Percentiles rank a stretch among this genome's conserved stretches.
phyloP scores from a whole-genome alignment of 2,888 invertebrate genomes.

The Schrankia costaestrigalis region DNA sequence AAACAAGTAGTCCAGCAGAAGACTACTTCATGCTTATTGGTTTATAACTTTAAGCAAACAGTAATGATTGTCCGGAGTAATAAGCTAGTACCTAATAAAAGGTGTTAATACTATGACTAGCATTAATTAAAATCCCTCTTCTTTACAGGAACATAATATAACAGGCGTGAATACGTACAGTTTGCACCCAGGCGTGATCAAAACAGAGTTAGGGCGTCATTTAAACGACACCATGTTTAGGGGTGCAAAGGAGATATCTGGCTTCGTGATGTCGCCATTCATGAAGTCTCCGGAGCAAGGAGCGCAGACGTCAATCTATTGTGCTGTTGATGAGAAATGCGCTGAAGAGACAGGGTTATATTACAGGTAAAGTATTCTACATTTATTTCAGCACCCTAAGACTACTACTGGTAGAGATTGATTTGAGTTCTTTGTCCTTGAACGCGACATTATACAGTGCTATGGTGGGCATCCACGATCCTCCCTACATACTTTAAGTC shows the following conservation, averaged over 20 bases:
- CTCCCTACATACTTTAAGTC: too few relatives aligned
- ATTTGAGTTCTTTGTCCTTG: too few relatives aligned
- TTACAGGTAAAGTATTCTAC: slow-evolving; percentile 67
- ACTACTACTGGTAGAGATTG: too few relatives aligned
- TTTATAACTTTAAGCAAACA: not conserved
- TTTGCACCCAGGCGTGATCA: slow-evolving; percentile 87
- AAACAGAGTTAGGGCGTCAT: slow-evolving; percentile 88
- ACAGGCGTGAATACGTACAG: slow-evolving; percentile 84
- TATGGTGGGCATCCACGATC: too few relatives aligned
- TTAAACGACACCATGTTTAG: slow-evolving; percentile 72
- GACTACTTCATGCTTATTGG: too few relatives aligned
- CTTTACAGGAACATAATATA: slow-evolving; percentile 56
- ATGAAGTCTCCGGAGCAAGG: slow-evolving; percentile 83
- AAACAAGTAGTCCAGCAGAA: too few relatives aligned
- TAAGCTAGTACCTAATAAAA: not conserved
- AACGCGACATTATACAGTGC: too few relatives aligned
- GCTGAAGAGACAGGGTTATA: slow-evolving; percentile 81
- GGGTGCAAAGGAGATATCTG: slow-evolving; percentile 64
- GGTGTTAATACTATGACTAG: not conserved
- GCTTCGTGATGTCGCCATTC: slow-evolving; percentile 58
- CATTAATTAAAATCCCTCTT: not conserved
- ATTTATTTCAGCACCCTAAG: too few relatives aligned
- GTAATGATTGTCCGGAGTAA: not conserved
- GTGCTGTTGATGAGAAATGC: slow-evolving; percentile 84
- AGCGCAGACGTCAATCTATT: slow-evolving; percentile 88